These are phyloP conservation scores for Embiotoca jacksoni DNA, from an alignment of 2,113 vertebrate genomes.

Conservation along the genomic window DNA sequence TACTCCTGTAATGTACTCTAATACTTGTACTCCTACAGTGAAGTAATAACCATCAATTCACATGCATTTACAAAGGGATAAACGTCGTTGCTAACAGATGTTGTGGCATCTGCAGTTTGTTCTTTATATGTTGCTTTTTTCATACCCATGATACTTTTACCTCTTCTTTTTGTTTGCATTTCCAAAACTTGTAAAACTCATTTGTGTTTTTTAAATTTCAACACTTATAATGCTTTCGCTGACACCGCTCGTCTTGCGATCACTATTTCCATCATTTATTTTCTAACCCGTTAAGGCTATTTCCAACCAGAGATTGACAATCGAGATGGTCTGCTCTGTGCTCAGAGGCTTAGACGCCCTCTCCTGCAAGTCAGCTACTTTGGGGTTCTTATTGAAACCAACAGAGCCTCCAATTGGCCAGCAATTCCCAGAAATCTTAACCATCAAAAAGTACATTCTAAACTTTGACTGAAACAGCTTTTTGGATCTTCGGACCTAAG, in stretches of 20 bases:
- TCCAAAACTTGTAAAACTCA: not conserved
- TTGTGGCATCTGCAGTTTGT: not conserved
- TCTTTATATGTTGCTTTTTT: not conserved
- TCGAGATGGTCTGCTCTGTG: not conserved
- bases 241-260: not conserved
- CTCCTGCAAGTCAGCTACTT: not conserved
- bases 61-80: not conserved
- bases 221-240: not conserved
- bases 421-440: not conserved
- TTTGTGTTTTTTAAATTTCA: not conserved
- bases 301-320: constrained; percentile 14
- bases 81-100: not conserved
- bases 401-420: not conserved
- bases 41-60: not conserved
- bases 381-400: not conserved
- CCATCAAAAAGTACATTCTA: not conserved
- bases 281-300: not conserved
- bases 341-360: not conserved
- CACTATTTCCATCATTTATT: not conserved
- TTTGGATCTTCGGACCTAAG: not conserved
- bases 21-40: no score
- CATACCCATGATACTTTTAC: not conserved
- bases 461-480: not conserved
- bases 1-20: no score
- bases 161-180: not conserved